These are phyloP conservation scores for Hippasteria phrygiana DNA, from an alignment of 53 echinoderm and acorn worm genomes.

Conservation along the genomic window DNA sequence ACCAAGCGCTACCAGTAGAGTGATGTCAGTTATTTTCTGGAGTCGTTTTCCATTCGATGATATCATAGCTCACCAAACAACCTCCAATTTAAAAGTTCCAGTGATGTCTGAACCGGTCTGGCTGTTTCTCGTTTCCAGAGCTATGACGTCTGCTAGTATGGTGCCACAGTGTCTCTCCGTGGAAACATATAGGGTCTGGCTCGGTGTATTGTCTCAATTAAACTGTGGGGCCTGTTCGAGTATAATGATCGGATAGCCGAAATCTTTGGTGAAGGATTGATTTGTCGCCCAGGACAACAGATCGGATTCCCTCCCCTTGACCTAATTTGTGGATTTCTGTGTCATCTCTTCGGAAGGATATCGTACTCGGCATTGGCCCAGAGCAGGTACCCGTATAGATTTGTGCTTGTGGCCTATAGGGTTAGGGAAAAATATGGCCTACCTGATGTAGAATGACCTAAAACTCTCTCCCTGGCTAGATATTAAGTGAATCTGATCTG, in stretches of 20 bases:
- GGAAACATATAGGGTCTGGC: not conserved
- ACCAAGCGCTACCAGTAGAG: no score
- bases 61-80: no score
- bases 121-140: not conserved
- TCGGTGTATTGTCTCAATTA: not conserved
- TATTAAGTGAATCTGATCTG: no score
- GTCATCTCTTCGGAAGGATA: not conserved
- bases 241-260: not conserved
- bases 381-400: no score
- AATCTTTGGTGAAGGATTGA: not conserved
- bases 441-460: no score
- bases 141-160: not conserved
- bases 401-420: no score
- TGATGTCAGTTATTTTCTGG: no score
- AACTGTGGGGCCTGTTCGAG: not conserved
- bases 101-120: not conserved
- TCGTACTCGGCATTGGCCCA: no score
- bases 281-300: not conserved
- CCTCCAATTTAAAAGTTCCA: not conserved
- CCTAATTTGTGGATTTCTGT: constrained; percentile 13
- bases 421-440: no score
- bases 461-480: no score
- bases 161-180: not conserved
- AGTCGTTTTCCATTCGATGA: no score
- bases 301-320: not conserved